These are phyloP conservation scores for Halcyon leucocephala DNA, from an alignment of 2,797 vertebrate genomes.

Conservation along the genomic window DNA sequence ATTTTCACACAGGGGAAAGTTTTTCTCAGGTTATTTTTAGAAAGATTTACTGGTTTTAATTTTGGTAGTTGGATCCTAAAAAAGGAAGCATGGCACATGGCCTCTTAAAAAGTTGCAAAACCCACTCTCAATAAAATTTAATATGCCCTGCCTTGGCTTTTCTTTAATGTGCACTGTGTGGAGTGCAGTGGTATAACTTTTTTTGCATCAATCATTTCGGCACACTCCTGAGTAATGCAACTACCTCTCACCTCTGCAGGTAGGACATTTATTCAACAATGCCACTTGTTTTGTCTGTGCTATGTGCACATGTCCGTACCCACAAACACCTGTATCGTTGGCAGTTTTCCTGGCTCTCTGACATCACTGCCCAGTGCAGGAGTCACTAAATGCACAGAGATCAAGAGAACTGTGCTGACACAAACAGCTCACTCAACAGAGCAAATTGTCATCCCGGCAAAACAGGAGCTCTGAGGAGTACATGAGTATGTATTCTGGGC, in stretches of 20 bases:
- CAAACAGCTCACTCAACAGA: background rate
- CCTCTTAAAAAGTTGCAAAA: conserved; percentile 68
- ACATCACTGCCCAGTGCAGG: background rate
- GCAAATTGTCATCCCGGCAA: background rate
- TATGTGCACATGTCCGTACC: fast-evolving
- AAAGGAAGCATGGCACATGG: conserved; percentile 63
- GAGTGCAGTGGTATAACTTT: conserved; percentile 17
- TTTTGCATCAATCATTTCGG: conserved; percentile 49
- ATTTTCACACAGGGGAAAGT: conserved; percentile 44
- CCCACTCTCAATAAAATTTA: conserved; percentile 64
- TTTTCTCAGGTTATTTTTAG: conserved; percentile 66
- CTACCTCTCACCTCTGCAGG: conserved; percentile 42
- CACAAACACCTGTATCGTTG: background rate
- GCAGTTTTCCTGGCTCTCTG: background rate
- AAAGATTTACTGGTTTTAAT: conserved; percentile 70
- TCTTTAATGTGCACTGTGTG: conserved; percentile 48
- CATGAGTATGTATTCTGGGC: background rate
- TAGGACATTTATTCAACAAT: background rate
- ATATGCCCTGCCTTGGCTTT: conserved; percentile 56
- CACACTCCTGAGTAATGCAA: background rate
- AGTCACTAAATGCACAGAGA: background rate
- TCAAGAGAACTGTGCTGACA: background rate
- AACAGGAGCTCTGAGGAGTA: background rate
- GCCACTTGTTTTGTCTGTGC: background rate
- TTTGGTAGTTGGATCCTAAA: conserved; percentile 59